Conservation (phyloP, 2,797 vertebrate genomes). For the Cryptoprocta ferox region DNA sequence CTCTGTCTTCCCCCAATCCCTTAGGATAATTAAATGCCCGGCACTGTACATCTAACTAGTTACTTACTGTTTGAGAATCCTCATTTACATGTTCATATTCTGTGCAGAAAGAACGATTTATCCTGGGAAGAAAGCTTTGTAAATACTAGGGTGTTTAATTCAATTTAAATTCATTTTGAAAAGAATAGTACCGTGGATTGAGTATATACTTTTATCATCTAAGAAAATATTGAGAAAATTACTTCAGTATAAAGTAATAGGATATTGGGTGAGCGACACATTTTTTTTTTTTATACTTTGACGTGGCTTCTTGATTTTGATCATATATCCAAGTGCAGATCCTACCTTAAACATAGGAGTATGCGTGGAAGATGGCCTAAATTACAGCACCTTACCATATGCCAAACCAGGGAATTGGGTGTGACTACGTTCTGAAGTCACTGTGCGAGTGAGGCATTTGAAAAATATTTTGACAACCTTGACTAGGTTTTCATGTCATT, state of each 20-base stretch:
- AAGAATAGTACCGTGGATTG: slow-evolving; percentile 12
- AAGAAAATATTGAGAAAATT: slow-evolving; percentile 5
- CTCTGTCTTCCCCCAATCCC: not conserved
- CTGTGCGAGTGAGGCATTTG: not conserved
- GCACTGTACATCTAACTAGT: slow-evolving; percentile 52
- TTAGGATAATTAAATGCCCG: slow-evolving; percentile 61
- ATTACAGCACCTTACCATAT: not conserved
- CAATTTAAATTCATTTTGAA: slow-evolving; percentile 59
- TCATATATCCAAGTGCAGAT: not conserved
- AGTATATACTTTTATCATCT: not conserved
- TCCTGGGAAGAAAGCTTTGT: slow-evolving; percentile 74
- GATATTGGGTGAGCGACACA: not conserved
- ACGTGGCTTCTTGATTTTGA: slow-evolving; percentile 4
- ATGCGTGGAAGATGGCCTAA: not conserved
- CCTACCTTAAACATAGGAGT: not conserved
- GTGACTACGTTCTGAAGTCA: slow-evolving; percentile 48
- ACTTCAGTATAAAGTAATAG: slow-evolving; percentile 21
- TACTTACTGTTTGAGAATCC: slow-evolving; percentile 60
- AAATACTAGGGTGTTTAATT: slow-evolving; percentile 67
- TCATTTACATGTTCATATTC: slow-evolving; percentile 71
- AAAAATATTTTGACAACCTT: slow-evolving; percentile 54
- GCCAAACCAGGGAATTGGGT: not conserved
- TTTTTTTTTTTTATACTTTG: slow-evolving; percentile 11
- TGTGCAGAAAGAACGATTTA: slow-evolving; percentile 64
- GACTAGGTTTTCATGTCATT: slow-evolving; percentile 64